Percentiles rank a stretch among this genome's conserved stretches.
phyloP scores from a whole-genome alignment of 2,113 vertebrate species.

The Tenebrosternarchus preto region DNA sequence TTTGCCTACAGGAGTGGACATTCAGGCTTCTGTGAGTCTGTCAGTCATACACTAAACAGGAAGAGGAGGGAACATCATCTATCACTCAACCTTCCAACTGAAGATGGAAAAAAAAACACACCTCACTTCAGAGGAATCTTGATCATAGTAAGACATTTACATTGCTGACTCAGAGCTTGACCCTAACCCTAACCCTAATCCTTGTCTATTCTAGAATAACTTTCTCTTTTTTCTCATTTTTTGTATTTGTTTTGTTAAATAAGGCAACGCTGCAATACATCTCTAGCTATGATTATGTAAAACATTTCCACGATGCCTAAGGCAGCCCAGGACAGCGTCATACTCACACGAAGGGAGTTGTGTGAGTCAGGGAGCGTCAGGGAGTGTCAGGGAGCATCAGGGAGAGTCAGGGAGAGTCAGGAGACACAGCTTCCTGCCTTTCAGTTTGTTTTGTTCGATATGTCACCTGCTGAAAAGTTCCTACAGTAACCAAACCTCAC shows the following conservation, averaged over 20 bases:
- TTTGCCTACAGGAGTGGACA: conserved; percentile 25
- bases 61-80: not conserved
- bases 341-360: no score
- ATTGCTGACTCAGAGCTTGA: conserved; percentile 6
- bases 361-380: not conserved
- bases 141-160: conserved; percentile 15
- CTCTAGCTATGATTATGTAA: conserved; percentile 40
- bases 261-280: conserved; percentile 50
- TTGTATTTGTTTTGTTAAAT: conserved; percentile 28
- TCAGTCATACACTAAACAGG: not conserved
- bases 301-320: conserved; percentile 20
- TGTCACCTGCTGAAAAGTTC: not conserved
- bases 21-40: conserved; percentile 12
- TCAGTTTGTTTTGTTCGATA: not conserved
- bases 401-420: no score
- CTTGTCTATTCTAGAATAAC: not conserved
- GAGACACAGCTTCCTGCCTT: conserved; percentile 3
- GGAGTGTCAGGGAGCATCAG: no score
- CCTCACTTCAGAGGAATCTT: not conserved
- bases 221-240: not conserved
- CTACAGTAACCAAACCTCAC: conserved; percentile 2
- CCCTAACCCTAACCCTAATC: no score
- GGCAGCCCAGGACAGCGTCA: conserved; percentile 3
- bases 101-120: not conserved
- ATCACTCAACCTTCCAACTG: not conserved